Percentiles rank a stretch among this genome's conserved stretches.
phyloP scores from a whole-genome alignment of 2,113 vertebrate species.

The Corvus cornix region DNA sequence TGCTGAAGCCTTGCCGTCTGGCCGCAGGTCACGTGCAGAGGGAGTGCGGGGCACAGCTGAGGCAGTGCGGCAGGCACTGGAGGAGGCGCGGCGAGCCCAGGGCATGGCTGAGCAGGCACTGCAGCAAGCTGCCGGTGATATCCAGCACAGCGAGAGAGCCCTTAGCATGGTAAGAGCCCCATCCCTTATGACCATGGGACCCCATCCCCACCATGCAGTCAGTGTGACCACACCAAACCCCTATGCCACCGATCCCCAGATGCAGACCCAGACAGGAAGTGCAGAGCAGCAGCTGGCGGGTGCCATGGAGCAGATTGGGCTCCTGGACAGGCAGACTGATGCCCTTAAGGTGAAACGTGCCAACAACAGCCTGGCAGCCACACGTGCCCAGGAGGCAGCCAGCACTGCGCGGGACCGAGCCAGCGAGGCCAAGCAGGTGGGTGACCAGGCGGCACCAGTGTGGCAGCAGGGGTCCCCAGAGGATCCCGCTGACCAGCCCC shows the following conservation, averaged over 20 bases:
- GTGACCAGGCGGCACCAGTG: rapidly evolving
- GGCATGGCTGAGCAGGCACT: conserved; percentile 85
- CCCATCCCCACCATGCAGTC: rapidly evolving
- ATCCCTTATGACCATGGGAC: rapidly evolving
- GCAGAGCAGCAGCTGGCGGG: conserved; percentile 80
- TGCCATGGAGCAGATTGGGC: conserved; percentile 76
- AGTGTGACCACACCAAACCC: rapidly evolving
- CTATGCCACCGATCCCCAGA: conserved; percentile 52
- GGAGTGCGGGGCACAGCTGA: conserved; percentile 83
- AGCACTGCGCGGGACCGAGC: conserved; percentile 85
- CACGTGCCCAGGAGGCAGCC: conserved; percentile 87
- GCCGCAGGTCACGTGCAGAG: conserved; percentile 81
- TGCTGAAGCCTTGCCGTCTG: rapidly evolving
- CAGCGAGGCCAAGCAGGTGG: conserved; percentile 89
- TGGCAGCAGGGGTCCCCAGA: rapidly evolving
- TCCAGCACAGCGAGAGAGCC: conserved; percentile 79
- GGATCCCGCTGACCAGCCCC: rapidly evolving
- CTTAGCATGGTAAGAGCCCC: conserved; percentile 66
- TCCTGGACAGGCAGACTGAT: conserved; percentile 80
- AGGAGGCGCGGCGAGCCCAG: conserved; percentile 84
- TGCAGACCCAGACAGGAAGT: conserved; percentile 79
- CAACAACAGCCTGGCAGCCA: conserved; percentile 89
- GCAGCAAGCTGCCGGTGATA: conserved; percentile 79
- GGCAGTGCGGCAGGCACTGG: conserved; percentile 81
- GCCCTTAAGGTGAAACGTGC: conserved; percentile 88